phyloP scores from a whole-genome alignment of 1,140 invertebrate species.

The Eupeodes corollae region DNA sequence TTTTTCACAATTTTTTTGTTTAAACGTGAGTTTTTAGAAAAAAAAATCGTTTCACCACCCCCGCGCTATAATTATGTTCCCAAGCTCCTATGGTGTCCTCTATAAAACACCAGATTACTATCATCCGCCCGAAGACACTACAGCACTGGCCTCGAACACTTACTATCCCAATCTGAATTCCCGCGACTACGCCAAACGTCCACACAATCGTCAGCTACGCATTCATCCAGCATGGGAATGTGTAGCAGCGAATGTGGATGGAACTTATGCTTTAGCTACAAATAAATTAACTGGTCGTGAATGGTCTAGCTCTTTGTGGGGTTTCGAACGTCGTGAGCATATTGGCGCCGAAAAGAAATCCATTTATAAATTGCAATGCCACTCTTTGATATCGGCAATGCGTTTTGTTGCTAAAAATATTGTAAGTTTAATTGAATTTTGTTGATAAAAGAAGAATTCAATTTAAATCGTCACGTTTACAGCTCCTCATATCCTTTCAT shows the following conservation, averaged over 20 bases:
- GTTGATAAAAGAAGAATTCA: not conserved
- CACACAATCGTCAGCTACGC: constrained; percentile 5
- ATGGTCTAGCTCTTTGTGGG: constrained; percentile 7
- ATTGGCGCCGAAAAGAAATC: not conserved
- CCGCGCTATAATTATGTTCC: not conserved
- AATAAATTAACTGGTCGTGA: constrained; percentile 8
- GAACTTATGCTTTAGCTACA: constrained; percentile 1
- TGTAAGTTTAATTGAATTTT: constrained; percentile 3
- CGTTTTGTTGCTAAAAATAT: constrained; percentile 7
- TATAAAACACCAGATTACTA: constrained; percentile 7
- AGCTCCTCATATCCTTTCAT: constrained; percentile 5
- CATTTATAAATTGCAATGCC: constrained; percentile 6
- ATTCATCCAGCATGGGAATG: constrained; percentile 10
- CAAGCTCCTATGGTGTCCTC: not conserved
- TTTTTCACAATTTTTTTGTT: too few relatives aligned
- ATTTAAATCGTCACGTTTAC: not conserved
- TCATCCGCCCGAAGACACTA: constrained; percentile 4
- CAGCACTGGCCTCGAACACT: constrained; percentile 1
- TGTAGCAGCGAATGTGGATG: not conserved
- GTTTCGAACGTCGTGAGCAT: constrained; percentile 3
- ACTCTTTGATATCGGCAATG: constrained; percentile 4
- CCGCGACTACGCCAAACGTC: constrained; percentile 8
- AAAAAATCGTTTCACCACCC: too few relatives aligned
- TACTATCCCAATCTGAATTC: constrained; percentile 12
- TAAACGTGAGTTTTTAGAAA: too few relatives aligned